Evolutionary conservation across 2,113 vertebrate species (phyloP).

Genomic region (Peromyscus leucopus): DNA sequence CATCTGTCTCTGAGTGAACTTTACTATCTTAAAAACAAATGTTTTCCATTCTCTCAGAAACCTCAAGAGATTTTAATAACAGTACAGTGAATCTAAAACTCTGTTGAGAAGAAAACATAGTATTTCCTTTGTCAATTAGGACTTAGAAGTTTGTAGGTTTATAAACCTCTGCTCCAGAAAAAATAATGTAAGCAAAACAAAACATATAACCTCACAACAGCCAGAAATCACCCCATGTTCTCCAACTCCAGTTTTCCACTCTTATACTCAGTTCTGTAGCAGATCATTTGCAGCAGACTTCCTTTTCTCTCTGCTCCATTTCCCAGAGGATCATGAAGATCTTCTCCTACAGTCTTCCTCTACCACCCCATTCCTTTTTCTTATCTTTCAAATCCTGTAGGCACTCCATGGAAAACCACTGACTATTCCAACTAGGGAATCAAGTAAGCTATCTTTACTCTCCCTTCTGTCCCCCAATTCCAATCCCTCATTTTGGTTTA

Average conservation of each 20-base stretch:
- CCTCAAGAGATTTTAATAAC: slow-evolving; percentile 4
- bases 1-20: background rate
- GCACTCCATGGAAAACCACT: too few relatives aligned
- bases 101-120: background rate
- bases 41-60: slow-evolving; percentile 33
- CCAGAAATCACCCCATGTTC: background rate
- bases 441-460: too few relatives aligned
- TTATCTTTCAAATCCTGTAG: background rate
- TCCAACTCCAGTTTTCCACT: background rate
- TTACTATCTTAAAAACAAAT: slow-evolving; percentile 26
- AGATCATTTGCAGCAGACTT: too few relatives aligned
- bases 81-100: background rate
- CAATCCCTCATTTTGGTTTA: too few relatives aligned
- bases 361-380: background rate
- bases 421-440: background rate
- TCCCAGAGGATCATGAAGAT: accelerated
- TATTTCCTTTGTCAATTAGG: slow-evolving; percentile 32
- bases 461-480: too few relatives aligned
- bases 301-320: background rate
- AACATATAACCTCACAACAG: background rate
- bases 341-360: background rate
- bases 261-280: background rate
- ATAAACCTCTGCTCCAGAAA: background rate
- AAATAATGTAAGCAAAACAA: background rate
- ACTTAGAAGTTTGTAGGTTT: background rate